Evolutionary conservation across 2,113 vertebrate genomes (phyloP), one percentile per base, ranked within the genome.

Genomic region (Osmerus eperlanus): DNA sequence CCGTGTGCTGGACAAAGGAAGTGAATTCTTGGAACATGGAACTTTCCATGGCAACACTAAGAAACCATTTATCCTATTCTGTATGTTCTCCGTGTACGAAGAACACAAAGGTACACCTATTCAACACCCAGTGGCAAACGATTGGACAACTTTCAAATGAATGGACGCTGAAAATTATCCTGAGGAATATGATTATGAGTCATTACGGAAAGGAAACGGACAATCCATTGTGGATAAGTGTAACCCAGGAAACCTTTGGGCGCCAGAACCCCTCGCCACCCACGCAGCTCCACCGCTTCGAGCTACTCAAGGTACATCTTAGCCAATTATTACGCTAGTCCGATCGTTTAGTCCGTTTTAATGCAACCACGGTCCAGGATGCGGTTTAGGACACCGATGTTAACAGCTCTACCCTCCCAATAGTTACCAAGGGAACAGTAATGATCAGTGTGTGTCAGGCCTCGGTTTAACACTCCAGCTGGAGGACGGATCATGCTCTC

Each of bases 311-410:
- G 80, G 73, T 65, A 81, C 56, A 41, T 54, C 72, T 68, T 28
- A 67, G 65, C 63, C 16, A 74, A 81, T 77, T 58, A 74, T 84
- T 65, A 67, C 21, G 41, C 68, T 25, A 62, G 2, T 0, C 53
- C 15, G 76, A 86, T 84, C 76, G 75, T 64, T 61, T 73, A 67
- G 2, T 12, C 51, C 2, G 8, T 36, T 62, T 62, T 29, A 29
- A 15, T 62, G 25, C 21, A 25, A 25, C 41, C 41, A 47, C 41
- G 9, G 41, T 47, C 32, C 41, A 47, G 41, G 41, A 47, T 11
- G 41, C 79, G 73, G 28, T 47, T 15, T 54, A 60, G 68, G 55
- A 84, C 61, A 79, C 78, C 79, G 78, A 82, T 74, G 71, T 79
- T 79, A 83, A 83, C 67, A 76, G 78, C 67, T 55, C 28, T 53